Base-by-base conservation (phyloP, 2,888 invertebrate species). In the Ochropleura plecta region DNA sequence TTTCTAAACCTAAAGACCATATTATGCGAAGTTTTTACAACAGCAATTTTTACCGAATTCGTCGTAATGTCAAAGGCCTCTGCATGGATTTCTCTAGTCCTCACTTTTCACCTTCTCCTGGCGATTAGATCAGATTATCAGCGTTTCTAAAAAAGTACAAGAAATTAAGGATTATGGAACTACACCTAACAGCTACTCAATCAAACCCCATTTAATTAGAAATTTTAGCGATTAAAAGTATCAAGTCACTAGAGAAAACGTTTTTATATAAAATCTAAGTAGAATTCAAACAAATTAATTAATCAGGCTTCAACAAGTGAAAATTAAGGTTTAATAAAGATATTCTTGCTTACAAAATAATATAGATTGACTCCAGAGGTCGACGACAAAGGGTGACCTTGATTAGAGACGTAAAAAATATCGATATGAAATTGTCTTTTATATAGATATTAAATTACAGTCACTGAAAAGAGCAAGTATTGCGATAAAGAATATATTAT, bases 341-440 rank as follows among this genome's bases (percentile, higher is more conserved):
- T 64, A 69, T 84, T 81, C 77, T 59, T 66, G 70, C 60, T 49
- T 62, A 49, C 18, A 78, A 72, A 82, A 73, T 81, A 71, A 67
- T 72, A 72, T 18, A 70, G 76, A 84, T 70, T 69, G 71, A 48
- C 57, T 57, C 9, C 53, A 76, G 62, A 76, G 83, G 74, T 79
- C 79, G 64, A 49, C 71, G 66, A 68, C 48, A 70, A 69, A 64
- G 40, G 85, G 77, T 82, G 81, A 81, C 84, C 85, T 76, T 84
- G 67, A 76, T 76, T 82, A 82, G 70, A 70, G 85, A 70, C 18
- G 76, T 59, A 48, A 20, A 51, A 53, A 30, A 70, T 76, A 81
- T 70, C 67, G 81, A 76, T 70, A 70, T 63, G 64, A n/a, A 63
- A 72, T 65, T 82, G 44, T 62, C 18, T 76, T 84, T 69, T 83